Percentiles rank a stretch among this genome's conserved stretches.
These are phyloP conservation scores for Hirtodrosophila alboralis DNA, from an alignment of 2,888 invertebrate genomes.

Conservation along the genomic window DNA sequence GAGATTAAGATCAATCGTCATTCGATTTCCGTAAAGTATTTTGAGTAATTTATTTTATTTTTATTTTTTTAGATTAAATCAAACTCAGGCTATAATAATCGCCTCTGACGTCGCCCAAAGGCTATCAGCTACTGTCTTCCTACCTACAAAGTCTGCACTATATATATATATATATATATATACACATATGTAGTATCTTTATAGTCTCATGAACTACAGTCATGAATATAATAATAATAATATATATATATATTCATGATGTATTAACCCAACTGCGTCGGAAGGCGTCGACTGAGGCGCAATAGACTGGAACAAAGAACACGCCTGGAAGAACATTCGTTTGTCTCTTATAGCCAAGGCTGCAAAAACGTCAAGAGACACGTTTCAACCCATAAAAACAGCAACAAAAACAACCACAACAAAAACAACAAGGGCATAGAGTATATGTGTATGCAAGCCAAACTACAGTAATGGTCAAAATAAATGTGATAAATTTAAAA, in stretches of 20 bases:
- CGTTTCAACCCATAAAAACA: too few species aligned
- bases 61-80: too few species aligned
- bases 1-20: neutral
- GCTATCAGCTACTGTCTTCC: conserved; percentile 28
- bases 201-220: conserved; percentile 3
- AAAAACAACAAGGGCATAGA: too few species aligned
- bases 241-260: conserved; percentile 1
- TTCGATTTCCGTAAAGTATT: neutral
- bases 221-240: neutral
- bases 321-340: neutral
- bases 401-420: too few species aligned
- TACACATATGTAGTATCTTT: too few species aligned
- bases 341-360: neutral
- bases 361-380: too few species aligned
- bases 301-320: conserved; percentile 28
- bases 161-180: neutral
- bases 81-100: too few species aligned
- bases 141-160: conserved; percentile 18
- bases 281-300: too few species aligned
- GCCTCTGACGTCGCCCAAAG: conserved; percentile 19
- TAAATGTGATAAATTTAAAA: too few species aligned
- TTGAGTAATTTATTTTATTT: too few species aligned
- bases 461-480: too few species aligned
- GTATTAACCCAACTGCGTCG: conserved; percentile 12
- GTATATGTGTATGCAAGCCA: too few species aligned